A percentile compares a stretch with the other conserved stretches of the same genome.
These are phyloP conservation scores for Nesogale talazaci DNA, from an alignment of 2,113 vertebrate species.

Conservation along the genomic window DNA sequence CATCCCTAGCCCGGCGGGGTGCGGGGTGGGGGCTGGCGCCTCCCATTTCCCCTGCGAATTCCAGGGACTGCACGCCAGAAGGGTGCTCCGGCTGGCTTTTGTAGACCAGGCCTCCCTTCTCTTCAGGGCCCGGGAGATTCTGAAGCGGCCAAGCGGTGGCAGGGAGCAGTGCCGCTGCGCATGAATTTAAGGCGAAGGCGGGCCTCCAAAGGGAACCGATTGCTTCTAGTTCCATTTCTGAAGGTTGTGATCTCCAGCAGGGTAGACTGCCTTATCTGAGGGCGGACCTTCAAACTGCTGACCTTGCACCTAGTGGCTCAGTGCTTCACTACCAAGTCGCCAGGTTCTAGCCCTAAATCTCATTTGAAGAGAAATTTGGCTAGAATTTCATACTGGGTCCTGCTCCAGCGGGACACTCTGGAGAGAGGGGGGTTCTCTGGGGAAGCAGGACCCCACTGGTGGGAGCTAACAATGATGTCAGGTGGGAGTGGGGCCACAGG, in stretches of 20 bases:
- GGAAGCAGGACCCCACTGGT: not conserved
- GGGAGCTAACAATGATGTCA: not conserved
- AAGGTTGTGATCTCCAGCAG: not conserved
- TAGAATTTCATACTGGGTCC: not conserved
- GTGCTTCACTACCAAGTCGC: not conserved
- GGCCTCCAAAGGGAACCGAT: not conserved
- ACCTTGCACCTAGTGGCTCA: not conserved
- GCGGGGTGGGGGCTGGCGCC: too few relatives aligned
- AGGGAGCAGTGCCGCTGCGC: accelerated
- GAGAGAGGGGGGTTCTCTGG: accelerated
- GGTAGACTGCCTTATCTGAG: not conserved
- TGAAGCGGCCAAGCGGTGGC: not conserved
- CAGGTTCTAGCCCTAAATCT: not conserved
- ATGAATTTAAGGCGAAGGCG: not conserved
- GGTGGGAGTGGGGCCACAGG: accelerated
- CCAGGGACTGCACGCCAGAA: not conserved
- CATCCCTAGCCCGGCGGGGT: too few relatives aligned
- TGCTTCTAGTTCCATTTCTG: not conserved
- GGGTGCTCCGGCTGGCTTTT: accelerated
- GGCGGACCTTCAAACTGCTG: not conserved
- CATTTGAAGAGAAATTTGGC: not conserved
- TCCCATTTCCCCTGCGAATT: not conserved
- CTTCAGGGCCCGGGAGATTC: accelerated
- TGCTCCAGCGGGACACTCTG: accelerated
- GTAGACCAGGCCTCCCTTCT: not conserved